Conservation (phyloP, 1,140 invertebrate genomes). For the Platyscapa corneri region DNA sequence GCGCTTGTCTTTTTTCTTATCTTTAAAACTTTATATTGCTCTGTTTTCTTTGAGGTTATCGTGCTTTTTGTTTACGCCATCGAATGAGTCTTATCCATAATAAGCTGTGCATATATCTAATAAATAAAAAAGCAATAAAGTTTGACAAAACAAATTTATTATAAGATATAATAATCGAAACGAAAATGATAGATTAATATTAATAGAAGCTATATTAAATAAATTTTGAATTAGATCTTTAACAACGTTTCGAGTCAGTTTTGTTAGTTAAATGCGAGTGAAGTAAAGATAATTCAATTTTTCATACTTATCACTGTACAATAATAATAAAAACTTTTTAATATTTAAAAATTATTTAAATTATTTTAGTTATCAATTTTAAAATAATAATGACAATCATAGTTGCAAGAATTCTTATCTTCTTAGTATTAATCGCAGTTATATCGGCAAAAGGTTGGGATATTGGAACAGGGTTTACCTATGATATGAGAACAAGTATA, state of each 20-base stretch:
- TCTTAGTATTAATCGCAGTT: background rate
- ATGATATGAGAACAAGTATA: constrained; percentile 73
- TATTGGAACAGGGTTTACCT: constrained; percentile 65
- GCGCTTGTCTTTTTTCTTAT: constrained; percentile 32
- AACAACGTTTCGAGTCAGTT: no score
- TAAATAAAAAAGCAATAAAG: background rate
- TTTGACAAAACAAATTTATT: background rate
- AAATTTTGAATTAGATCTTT: no score
- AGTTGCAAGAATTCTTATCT: background rate
- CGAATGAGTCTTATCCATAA: background rate
- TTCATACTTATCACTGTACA: background rate
- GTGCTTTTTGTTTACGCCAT: background rate
- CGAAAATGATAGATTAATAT: background rate
- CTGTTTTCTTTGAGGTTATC: constrained; percentile 5
- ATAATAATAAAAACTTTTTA: no score
- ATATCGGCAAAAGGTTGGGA: constrained; percentile 62
- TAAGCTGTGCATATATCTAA: background rate
- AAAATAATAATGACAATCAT: background rate
- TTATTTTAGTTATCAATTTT: background rate
- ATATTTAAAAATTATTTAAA: background rate
- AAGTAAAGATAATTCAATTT: background rate
- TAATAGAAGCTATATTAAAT: background rate
- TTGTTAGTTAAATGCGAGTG: background rate
- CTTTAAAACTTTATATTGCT: constrained; percentile 18
- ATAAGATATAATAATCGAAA: background rate